phyloP scores from a whole-genome alignment of 2,113 vertebrate species.

The Cromileptes altivelis region DNA sequence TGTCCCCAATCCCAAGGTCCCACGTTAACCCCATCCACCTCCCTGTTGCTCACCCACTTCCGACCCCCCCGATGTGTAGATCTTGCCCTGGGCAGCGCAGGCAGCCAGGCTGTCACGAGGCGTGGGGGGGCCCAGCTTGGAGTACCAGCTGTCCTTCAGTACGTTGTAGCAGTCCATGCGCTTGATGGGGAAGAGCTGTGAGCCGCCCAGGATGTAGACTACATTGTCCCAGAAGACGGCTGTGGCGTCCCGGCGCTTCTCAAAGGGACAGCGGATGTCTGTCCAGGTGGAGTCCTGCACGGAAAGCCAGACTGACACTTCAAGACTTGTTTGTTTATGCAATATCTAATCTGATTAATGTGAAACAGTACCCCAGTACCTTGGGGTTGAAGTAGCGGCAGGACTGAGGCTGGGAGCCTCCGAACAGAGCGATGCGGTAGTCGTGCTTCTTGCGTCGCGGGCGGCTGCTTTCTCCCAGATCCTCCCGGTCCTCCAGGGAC shows the following conservation, averaged over 20 bases:
- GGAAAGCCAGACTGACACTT: constrained; percentile 18
- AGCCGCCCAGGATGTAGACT: constrained; percentile 98
- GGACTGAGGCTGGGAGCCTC: constrained; percentile 97
- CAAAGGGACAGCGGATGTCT: constrained; percentile 98
- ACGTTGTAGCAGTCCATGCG: constrained; percentile 99
- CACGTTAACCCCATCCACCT: neutral
- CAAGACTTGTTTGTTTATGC: neutral
- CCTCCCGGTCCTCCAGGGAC: constrained; percentile 90
- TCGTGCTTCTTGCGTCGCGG: constrained; percentile 95
- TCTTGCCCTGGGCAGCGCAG: constrained; percentile 95
- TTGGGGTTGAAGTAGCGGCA: constrained; percentile 99
- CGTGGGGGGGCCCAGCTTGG: constrained; percentile 95
- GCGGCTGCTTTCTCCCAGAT: constrained; percentile 94
- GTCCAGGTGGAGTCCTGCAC: constrained; percentile 96
- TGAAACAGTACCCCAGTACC: constrained; percentile 76
- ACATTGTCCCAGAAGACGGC: constrained; percentile 99
- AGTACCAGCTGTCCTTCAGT: constrained; percentile 99
- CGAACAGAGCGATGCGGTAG: constrained; percentile 96
- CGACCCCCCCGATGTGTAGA: constrained; percentile 97
- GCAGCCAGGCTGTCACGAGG: constrained; percentile 97
- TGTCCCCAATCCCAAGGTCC: neutral
- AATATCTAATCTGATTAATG: neutral
- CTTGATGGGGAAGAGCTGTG: constrained; percentile 98
- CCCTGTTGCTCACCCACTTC: constrained; percentile 92
- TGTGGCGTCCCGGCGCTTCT: constrained; percentile 96